Conservation (phyloP, 2,113 vertebrate genomes). For the Aleadryas rufinucha region DNA sequence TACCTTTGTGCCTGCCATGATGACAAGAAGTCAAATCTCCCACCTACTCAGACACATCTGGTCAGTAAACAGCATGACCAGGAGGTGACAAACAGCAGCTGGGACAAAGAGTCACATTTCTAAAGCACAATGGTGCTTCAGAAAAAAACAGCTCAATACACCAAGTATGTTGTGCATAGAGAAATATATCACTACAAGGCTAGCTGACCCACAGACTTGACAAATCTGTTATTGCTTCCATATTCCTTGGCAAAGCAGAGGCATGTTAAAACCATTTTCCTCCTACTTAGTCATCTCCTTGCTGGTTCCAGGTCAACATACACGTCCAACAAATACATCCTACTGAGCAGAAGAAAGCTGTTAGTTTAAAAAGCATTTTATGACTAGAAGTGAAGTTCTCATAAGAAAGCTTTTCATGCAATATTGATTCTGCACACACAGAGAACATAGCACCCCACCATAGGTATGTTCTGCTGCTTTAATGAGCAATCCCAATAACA, state of each 20-base stretch:
- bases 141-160: neutral
- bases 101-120: neutral
- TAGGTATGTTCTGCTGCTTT: neutral
- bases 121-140: neutral
- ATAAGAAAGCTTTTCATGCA: neutral
- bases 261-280: slow-evolving; percentile 53
- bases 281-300: slow-evolving; percentile 53
- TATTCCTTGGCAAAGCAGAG: slow-evolving; percentile 40
- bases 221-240: slow-evolving; percentile 58
- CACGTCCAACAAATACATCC: slow-evolving; percentile 42
- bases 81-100: neutral
- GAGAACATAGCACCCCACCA: neutral
- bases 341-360: slow-evolving; percentile 42
- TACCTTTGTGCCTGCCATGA: neutral
- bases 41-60: neutral
- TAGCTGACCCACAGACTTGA: slow-evolving; percentile 28
- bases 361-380: slow-evolving; percentile 19
- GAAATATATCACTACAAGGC: slow-evolving; percentile 31
- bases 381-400: neutral
- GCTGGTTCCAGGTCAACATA: slow-evolving; percentile 43
- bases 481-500: neutral
- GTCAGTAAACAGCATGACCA: neutral
- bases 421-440: neutral
- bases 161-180: neutral
- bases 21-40: neutral